Conservation (phyloP, 2,113 vertebrate genomes). For the Chrysemys picta region DNA sequence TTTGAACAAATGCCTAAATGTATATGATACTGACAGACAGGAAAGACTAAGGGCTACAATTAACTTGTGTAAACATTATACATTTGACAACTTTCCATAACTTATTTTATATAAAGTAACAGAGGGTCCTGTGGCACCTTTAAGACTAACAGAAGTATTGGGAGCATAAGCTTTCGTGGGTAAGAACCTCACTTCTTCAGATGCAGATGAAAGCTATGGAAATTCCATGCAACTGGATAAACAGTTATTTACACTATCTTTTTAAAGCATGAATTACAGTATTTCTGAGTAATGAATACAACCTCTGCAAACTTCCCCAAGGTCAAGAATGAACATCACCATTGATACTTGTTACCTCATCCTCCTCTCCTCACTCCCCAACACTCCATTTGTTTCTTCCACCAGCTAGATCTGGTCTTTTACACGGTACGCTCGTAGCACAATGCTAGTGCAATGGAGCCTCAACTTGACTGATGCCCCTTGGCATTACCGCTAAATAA, state of each 20-base stretch:
- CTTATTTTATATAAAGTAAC: slow-evolving; percentile 12
- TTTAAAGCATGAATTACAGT: not conserved
- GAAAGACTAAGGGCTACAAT: slow-evolving; percentile 59
- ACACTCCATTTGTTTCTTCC: rapidly evolving
- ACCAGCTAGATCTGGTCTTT: not conserved
- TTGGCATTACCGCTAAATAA: not conserved
- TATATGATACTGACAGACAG: slow-evolving; percentile 48
- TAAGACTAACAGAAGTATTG: too few relatives aligned
- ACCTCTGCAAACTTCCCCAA: not conserved
- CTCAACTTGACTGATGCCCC: not conserved
- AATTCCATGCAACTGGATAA: slow-evolving; percentile 15
- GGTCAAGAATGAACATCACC: not conserved
- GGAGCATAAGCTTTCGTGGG: too few relatives aligned
- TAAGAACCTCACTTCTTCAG: too few relatives aligned
- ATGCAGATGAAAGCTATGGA: slow-evolving; percentile 46
- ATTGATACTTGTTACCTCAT: not conserved
- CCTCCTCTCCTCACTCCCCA: not conserved
- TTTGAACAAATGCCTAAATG: slow-evolving; percentile 53
- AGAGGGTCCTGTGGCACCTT: too few relatives aligned
- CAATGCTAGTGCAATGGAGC: not conserved
- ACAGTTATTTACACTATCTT: not conserved
- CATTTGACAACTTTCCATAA: slow-evolving; percentile 39
- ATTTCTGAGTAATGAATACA: not conserved
- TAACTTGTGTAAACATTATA: slow-evolving; percentile 58
- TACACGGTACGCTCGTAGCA: rapidly evolving